phyloP scores from a whole-genome alignment of 2,113 vertebrate genomes.

The Centropristis striata region DNA sequence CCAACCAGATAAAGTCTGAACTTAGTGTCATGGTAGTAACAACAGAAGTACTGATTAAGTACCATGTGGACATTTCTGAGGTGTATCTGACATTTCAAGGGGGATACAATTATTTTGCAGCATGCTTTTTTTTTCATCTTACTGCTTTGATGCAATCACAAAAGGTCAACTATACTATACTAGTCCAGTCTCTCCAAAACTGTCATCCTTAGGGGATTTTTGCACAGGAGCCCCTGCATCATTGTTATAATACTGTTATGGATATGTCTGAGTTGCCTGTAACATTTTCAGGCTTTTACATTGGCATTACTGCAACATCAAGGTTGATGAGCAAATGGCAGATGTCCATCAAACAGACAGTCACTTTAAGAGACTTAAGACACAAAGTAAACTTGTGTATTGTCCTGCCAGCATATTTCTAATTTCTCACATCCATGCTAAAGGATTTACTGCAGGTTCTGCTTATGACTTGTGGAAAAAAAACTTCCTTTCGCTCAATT shows the following conservation, averaged over 20 bases:
- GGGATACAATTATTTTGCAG: background rate
- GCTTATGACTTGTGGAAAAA: slow-evolving; percentile 28
- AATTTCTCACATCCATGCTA: background rate
- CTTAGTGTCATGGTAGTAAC: background rate
- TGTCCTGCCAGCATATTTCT: background rate
- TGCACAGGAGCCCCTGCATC: background rate
- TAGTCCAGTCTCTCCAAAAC: background rate
- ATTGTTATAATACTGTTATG: background rate
- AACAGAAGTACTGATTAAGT: background rate
- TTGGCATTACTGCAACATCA: background rate
- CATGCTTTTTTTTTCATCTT: background rate
- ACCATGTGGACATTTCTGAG: background rate
- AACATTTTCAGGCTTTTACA: background rate
- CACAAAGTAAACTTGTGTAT: background rate
- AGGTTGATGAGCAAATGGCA: background rate
- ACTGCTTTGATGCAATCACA: background rate
- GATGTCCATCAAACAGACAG: slow-evolving; percentile 1
- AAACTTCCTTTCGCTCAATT: background rate
- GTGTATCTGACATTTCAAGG: background rate
- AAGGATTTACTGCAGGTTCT: background rate
- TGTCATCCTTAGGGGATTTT: background rate
- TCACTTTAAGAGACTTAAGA: background rate
- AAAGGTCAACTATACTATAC: background rate
- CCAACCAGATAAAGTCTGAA: background rate
- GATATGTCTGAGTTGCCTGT: slow-evolving; percentile 1